Base-by-base conservation (phyloP, 1,140 invertebrate species). In the Drosophila hydei region DNA sequence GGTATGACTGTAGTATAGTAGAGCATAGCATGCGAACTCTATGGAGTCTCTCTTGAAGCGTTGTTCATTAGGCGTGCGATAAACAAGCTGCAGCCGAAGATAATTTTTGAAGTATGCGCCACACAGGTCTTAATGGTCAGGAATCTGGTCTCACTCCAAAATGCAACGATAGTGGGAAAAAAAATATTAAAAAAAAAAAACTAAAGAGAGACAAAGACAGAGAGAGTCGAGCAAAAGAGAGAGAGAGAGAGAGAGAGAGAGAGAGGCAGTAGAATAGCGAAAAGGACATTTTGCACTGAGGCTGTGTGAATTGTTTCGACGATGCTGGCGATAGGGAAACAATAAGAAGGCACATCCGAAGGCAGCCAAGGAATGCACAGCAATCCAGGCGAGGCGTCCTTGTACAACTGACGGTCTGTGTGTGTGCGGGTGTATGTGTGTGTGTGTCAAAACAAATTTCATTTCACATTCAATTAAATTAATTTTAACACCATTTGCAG, bases 401-500 rank as follows among this genome's bases (percentile, higher is more conserved):
- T 42, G 23, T 58, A 47, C 30, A 33, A 16, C 45, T 52, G 43
- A 38, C 21, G 42, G 19, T 50, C 23, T 42, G 11, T 30, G 56
- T 62, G 63, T 65, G 62, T 30, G 50, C 56, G 55, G 47, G 50
- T 54, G 72, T 67, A 19, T 52, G 48, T 59, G 56, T 59, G 63
- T 68, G 81, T 87, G 81, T 87, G 80, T 85, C 80, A 85, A 89
- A 87, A 89, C 87, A 89, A 89, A 89, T 89, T 89, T 87, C 87
- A 90, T 89, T 89, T 89, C 80, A 89, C 85, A 89, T 89, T 89
- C 85, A 89, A 89, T 89, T 89, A 89, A 89, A 85, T 89, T 89
- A 89, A 89, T 89, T 89, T 89, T 85, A 85, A 89, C 85, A 81
- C 85, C 85, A 89, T 89, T 89, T 87, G 81, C 74, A 75, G 81